A percentile compares a stretch with the other conserved stretches of the same genome.
phyloP scores from a whole-genome alignment of 1,140 invertebrate genomes.

The Caerostris darwini region DNA sequence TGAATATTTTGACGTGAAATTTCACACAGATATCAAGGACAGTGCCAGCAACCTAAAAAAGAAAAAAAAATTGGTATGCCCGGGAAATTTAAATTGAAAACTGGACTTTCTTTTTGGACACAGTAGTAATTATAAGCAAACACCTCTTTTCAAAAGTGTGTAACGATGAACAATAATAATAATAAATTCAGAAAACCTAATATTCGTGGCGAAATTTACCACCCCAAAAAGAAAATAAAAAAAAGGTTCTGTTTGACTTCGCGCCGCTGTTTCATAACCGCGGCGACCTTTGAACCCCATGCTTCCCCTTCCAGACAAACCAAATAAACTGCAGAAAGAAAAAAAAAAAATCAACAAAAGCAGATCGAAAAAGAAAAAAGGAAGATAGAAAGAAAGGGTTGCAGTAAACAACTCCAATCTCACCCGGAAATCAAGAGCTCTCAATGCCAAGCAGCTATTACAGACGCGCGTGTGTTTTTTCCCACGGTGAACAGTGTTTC shows the following conservation, averaged over 20 bases:
- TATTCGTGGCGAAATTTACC: background rate
- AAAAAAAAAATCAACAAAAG: background rate
- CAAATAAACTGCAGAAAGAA: background rate
- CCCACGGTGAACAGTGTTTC: conserved; percentile 44
- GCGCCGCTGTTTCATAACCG: background rate
- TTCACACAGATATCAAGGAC: no score
- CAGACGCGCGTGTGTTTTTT: conserved; percentile 35
- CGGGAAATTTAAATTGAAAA: no score
- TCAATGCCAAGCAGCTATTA: conserved; percentile 26
- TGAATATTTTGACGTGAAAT: no score
- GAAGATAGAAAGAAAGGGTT: background rate
- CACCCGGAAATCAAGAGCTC: conserved; percentile 41
- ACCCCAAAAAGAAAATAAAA: background rate
- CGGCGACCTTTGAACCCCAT: conserved; percentile 6
- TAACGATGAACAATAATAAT: background rate
- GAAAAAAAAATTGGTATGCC: no score
- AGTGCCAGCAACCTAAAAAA: no score
- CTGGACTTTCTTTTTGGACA: no score
- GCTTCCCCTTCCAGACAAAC: background rate
- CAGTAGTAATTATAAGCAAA: background rate
- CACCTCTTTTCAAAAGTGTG: background rate
- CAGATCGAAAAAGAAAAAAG: background rate
- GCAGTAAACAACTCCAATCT: conserved; percentile 29
- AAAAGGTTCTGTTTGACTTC: background rate
- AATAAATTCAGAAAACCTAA: background rate